Evolutionary conservation across 2,888 invertebrate species (phyloP).

Genomic region (Hypolimnas misippus): DNA sequence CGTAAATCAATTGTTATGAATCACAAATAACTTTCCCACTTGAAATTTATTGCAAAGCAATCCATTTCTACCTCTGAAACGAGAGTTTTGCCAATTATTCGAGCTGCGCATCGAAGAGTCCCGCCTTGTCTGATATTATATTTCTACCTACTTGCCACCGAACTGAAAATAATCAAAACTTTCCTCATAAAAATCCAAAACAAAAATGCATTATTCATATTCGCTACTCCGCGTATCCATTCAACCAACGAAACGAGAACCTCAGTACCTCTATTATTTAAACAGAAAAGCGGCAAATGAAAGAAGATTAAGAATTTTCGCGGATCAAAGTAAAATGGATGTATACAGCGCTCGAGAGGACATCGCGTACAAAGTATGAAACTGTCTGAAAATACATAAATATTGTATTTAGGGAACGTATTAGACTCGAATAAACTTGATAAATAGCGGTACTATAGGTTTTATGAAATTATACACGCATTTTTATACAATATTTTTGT

Average conservation of each 20-base stretch:
- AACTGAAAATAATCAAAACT: conserved; percentile 85
- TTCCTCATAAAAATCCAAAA: conserved; percentile 84
- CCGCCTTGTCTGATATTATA: conserved; percentile 58
- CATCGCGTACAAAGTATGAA: conserved; percentile 77
- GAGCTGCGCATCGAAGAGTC: conserved; percentile 62
- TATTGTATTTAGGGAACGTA: conserved; percentile 77
- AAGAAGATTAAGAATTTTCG: conserved; percentile 51
- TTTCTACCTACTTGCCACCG: conserved; percentile 70
- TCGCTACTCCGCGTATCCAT: conserved; percentile 68
- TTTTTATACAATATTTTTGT: background rate
- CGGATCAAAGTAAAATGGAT: conserved; percentile 62
- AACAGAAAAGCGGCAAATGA: conserved; percentile 52
- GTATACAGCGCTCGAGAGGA: conserved; percentile 63
- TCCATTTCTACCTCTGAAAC: conserved; percentile 52
- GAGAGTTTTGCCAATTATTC: conserved; percentile 66
- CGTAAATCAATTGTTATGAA: conserved; percentile 51
- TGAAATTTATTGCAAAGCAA: conserved; percentile 56
- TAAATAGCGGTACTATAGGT: conserved; percentile 45
- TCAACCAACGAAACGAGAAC: conserved; percentile 59
- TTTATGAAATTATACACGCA: conserved; percentile 28
- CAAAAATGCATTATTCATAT: conserved; percentile 85
- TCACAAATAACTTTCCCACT: conserved; percentile 61
- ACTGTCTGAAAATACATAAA: conserved; percentile 82
- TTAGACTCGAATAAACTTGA: conserved; percentile 56
- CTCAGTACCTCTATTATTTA: conserved; percentile 48